Conservation (phyloP, 2,113 vertebrate species). For the Perca schrenkii region DNA sequence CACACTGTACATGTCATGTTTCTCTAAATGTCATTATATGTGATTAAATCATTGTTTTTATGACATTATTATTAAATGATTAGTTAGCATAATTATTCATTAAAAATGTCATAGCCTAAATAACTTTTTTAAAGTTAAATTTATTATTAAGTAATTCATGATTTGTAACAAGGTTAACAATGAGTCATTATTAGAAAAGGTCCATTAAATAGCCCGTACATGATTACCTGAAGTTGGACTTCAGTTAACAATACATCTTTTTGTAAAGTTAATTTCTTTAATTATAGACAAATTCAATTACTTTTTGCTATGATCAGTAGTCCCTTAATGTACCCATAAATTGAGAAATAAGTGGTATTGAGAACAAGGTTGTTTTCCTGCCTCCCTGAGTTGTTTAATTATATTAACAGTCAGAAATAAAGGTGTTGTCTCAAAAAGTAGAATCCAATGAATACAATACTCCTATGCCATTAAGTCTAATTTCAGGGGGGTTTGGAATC, state of each 20-base stretch:
- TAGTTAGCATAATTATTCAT: background rate
- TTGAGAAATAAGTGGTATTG: background rate
- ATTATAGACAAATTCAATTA: background rate
- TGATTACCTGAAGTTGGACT: background rate
- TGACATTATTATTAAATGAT: no score
- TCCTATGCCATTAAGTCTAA: background rate
- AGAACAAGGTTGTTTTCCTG: background rate
- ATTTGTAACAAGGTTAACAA: background rate
- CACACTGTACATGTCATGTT: background rate
- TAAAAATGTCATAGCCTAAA: background rate
- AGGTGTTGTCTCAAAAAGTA: background rate
- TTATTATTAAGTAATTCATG: background rate
- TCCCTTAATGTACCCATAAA: background rate
- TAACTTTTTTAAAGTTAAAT: background rate
- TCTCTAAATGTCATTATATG: background rate
- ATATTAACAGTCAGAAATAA: background rate
- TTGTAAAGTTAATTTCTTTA: background rate
- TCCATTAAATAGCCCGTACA: background rate
- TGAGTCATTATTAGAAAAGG: background rate
- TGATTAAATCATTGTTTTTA: no score
- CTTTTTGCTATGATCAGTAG: background rate
- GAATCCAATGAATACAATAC: background rate
- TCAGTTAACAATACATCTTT: background rate
- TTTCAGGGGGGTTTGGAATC: background rate
- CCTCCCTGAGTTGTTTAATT: background rate